Evolutionary conservation across 64 coral and sea anemone genomes (phyloP).

Genomic region (Pocillopora damicornis): DNA sequence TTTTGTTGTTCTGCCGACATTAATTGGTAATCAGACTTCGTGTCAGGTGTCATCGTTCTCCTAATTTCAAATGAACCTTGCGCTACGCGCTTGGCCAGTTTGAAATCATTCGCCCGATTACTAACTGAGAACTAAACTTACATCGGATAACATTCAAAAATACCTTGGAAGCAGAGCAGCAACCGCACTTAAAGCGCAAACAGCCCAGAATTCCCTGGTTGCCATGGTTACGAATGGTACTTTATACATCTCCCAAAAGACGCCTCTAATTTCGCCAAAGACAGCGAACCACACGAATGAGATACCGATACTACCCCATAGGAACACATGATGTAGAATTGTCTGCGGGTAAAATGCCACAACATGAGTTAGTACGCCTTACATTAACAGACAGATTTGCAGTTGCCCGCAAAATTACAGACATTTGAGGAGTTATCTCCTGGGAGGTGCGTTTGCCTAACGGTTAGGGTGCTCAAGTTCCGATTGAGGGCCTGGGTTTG

Average conservation of each 20-base stretch:
- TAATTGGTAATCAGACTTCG: no score
- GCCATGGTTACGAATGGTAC: constrained; percentile 72
- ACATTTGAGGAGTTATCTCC: no score
- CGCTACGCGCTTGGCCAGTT: no score
- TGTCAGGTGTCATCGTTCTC: no score
- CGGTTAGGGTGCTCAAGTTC: no score
- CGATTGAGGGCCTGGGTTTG: no score
- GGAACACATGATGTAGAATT: constrained; percentile 61
- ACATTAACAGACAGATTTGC: no score
- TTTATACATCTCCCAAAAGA: constrained; percentile 69
- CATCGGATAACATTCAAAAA: neutral
- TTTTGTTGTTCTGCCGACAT: no score
- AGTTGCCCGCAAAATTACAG: no score
- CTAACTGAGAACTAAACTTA: neutral
- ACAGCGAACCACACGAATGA: constrained; percentile 69
- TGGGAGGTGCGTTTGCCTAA: no score
- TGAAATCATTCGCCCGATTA: neutral
- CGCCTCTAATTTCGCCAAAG: constrained; percentile 13
- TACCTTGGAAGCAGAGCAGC: constrained; percentile 81
- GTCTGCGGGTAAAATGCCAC: constrained; percentile 36
- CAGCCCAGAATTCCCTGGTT: constrained; percentile 78
- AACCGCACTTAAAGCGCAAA: constrained; percentile 70
- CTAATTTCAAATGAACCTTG: no score
- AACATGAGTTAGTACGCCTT: no score
- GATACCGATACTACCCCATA: constrained; percentile 74